Evolutionary conservation across 2,797 vertebrate species (phyloP).

Genomic region (Crotalus adamanteus): DNA sequence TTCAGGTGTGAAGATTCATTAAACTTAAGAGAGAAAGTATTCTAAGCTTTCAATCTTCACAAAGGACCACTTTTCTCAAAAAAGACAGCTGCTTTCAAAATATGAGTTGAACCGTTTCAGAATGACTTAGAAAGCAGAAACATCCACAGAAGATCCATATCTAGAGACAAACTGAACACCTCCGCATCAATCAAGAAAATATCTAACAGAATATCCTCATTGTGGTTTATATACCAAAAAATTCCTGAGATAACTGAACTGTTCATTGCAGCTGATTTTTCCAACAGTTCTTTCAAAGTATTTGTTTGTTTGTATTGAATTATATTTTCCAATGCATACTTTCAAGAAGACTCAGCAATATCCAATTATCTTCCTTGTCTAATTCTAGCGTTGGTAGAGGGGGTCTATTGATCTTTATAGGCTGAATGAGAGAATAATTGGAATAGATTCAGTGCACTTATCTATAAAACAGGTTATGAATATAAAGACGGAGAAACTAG

Average conservation of each 20-base stretch:
- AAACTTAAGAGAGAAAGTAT: conserved; percentile 1
- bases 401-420: not conserved
- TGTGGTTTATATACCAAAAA: not conserved
- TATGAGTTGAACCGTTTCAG: not conserved
- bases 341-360: not conserved
- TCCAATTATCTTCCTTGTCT: not conserved
- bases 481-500: not conserved
- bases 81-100: not conserved
- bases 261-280: not conserved
- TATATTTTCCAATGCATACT: not conserved
- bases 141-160: not conserved
- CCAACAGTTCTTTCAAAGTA: not conserved
- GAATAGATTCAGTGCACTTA: not conserved
- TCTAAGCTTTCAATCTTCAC: conserved; percentile 6
- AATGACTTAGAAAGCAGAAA: not conserved
- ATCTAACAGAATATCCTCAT: not conserved
- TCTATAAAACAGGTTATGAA: not conserved
- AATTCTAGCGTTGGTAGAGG: not conserved
- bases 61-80: not conserved
- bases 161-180: not conserved
- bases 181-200: not conserved
- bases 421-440: not conserved
- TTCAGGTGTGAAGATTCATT: conserved; percentile 27
- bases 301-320: not conserved
- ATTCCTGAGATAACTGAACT: not conserved